phyloP scores from a whole-genome alignment of 2,797 vertebrate genomes.

The Chiloscyllium punctatum region DNA sequence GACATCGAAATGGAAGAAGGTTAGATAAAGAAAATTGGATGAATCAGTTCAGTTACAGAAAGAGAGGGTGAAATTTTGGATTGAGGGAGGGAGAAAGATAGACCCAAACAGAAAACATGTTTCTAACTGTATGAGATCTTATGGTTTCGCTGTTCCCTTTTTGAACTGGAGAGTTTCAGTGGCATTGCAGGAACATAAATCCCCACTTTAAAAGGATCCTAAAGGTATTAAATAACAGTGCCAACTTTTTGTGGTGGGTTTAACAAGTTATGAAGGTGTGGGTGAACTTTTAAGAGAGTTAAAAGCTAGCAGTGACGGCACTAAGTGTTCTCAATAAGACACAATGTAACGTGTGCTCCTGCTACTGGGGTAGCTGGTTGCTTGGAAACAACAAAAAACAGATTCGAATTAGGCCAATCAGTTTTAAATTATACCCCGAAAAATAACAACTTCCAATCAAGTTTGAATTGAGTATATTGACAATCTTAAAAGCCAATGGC shows the following conservation, averaged over 20 bases:
- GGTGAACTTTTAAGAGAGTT: too few relatives aligned
- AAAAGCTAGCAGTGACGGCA: too few relatives aligned
- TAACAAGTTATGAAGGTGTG: not conserved
- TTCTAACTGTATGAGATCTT: not conserved
- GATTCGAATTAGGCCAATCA: too few relatives aligned
- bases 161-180: not conserved
- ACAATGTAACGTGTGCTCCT: too few relatives aligned
- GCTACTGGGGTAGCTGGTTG: too few relatives aligned
- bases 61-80: not conserved
- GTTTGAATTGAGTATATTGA: too few relatives aligned
- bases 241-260: not conserved
- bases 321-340: too few relatives aligned
- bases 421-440: too few relatives aligned
- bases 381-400: too few relatives aligned
- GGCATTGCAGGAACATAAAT: not conserved
- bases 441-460: too few relatives aligned
- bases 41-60: not conserved
- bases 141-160: not conserved
- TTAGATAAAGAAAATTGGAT: not conserved
- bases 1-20: not conserved
- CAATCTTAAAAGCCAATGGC: too few relatives aligned
- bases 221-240: not conserved
- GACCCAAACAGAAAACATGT: not conserved
- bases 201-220: not conserved
- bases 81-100: not conserved